phyloP scores from a whole-genome alignment of 2,113 vertebrate species.

The Holacanthus passer region DNA sequence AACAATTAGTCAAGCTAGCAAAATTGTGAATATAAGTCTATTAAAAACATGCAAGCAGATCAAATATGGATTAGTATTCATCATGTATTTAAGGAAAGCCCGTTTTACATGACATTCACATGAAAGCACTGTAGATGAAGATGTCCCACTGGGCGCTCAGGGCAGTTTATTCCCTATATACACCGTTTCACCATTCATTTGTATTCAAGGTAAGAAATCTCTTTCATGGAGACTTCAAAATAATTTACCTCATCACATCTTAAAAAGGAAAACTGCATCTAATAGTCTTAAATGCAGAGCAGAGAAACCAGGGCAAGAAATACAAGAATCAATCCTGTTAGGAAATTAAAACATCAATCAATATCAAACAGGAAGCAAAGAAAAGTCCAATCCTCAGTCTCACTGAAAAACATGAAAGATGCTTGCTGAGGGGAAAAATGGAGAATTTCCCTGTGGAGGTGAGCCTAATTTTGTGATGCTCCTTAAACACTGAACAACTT shows the following conservation, averaged over 20 bases:
- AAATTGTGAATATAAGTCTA: constrained; percentile 5
- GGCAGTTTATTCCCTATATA: constrained; percentile 42
- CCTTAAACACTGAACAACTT: constrained; percentile 45
- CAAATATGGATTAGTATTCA: constrained; percentile 50
- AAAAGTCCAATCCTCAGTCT: constrained; percentile 46
- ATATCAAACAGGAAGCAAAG: constrained; percentile 52
- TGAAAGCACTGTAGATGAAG: constrained; percentile 59
- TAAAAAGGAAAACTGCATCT: constrained; percentile 48
- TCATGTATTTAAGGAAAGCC: constrained; percentile 44
- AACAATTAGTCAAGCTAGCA: neutral
- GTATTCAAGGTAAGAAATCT: constrained; percentile 61
- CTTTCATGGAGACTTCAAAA: constrained; percentile 63
- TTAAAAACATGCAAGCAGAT: constrained; percentile 42
- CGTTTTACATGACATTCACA: constrained; percentile 58
- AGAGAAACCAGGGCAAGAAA: constrained; percentile 32
- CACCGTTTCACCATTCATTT: constrained; percentile 54
- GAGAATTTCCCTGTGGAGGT: constrained; percentile 41
- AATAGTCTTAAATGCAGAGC: constrained; percentile 44
- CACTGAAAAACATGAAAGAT: constrained; percentile 33
- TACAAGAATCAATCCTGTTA: constrained; percentile 40
- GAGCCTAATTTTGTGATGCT: constrained; percentile 41
- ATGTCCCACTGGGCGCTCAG: constrained; percentile 47
- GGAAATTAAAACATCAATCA: constrained; percentile 65
- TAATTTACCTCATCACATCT: constrained; percentile 52
- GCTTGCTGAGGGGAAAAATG: constrained; percentile 41